phyloP scores from a whole-genome alignment of 2,888 invertebrate species.

The Sussaba pulchella region DNA sequence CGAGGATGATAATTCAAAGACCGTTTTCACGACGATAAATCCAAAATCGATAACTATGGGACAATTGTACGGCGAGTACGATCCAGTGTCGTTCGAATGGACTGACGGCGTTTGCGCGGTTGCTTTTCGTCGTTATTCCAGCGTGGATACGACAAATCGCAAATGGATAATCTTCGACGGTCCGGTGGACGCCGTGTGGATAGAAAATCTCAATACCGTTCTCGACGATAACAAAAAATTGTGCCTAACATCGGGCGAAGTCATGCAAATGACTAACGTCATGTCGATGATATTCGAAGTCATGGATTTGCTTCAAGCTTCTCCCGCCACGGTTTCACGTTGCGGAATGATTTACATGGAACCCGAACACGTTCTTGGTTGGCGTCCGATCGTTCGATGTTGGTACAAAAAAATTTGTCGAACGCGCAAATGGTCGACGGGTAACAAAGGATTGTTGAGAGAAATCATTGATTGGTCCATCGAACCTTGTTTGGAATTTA shows the following conservation, averaged over 20 bases:
- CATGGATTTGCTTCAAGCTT: constrained; percentile 93
- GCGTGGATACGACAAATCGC: constrained; percentile 89
- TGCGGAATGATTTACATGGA: constrained; percentile 97
- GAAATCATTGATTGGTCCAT: constrained; percentile 91
- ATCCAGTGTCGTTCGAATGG: constrained; percentile 96
- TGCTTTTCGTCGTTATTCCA: constrained; percentile 91
- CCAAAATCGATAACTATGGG: constrained; percentile 97
- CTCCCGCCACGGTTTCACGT: constrained; percentile 94
- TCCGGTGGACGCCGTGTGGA: constrained; percentile 95
- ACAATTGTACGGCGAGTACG: constrained; percentile 96
- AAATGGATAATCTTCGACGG: constrained; percentile 98
- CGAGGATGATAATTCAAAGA: constrained; percentile 83
- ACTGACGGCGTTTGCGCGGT: constrained; percentile 94
- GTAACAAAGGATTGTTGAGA: constrained; percentile 87
- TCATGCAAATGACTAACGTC: constrained; percentile 91
- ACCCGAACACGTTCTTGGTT: constrained; percentile 91
- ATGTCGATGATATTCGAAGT: constrained; percentile 97
- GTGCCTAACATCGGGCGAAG: constrained; percentile 94
- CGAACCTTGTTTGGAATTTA: constrained; percentile 90
- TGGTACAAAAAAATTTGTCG: constrained; percentile 88
- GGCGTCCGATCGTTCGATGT: constrained; percentile 91
- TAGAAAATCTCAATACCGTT: constrained; percentile 96
- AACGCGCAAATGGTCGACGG: constrained; percentile 86
- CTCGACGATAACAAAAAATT: constrained; percentile 95
- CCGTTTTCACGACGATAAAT: constrained; percentile 93